These are phyloP conservation scores for Encarsia formosa DNA, from an alignment of 2,888 invertebrate genomes.

Conservation along the genomic window DNA sequence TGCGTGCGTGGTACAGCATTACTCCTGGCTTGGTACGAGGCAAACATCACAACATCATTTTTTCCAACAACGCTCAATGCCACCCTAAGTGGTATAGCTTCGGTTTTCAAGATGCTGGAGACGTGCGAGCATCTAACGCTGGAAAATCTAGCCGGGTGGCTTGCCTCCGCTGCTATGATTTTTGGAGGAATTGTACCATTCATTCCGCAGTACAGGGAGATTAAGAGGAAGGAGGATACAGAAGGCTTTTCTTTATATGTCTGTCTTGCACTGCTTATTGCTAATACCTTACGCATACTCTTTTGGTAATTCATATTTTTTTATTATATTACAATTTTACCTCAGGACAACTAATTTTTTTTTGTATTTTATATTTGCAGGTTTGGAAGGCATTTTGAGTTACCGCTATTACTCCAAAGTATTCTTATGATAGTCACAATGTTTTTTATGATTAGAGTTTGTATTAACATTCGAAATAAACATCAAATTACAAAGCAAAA, in stretches of 20 bases:
- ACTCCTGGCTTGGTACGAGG: too few species aligned
- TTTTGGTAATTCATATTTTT: constrained; percentile 79
- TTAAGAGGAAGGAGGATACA: constrained; percentile 83
- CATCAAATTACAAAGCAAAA: constrained; percentile 72
- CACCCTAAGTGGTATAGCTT: background rate
- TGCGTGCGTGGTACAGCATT: background rate
- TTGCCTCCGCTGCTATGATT: constrained; percentile 85
- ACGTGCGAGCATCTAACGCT: constrained; percentile 59
- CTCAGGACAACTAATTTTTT: constrained; percentile 72
- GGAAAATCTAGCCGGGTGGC: constrained; percentile 72
- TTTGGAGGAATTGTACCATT: constrained; percentile 94
- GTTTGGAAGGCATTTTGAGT: constrained; percentile 97
- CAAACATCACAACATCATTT: background rate
- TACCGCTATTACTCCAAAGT: constrained; percentile 92
- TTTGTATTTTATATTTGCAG: constrained; percentile 54
- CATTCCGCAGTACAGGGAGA: constrained; percentile 93
- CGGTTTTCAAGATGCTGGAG: constrained; percentile 19
- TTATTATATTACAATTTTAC: constrained; percentile 1
- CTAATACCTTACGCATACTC: constrained; percentile 93
- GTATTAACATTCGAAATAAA: constrained; percentile 80
- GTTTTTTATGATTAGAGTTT: constrained; percentile 91
- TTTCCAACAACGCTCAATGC: background rate
- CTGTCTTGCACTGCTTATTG: constrained; percentile 89
- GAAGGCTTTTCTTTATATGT: constrained; percentile 97
- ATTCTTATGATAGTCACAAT: constrained; percentile 96